Base-by-base conservation (phyloP, 2,797 vertebrate species). In the Mastacembelus armatus region DNA sequence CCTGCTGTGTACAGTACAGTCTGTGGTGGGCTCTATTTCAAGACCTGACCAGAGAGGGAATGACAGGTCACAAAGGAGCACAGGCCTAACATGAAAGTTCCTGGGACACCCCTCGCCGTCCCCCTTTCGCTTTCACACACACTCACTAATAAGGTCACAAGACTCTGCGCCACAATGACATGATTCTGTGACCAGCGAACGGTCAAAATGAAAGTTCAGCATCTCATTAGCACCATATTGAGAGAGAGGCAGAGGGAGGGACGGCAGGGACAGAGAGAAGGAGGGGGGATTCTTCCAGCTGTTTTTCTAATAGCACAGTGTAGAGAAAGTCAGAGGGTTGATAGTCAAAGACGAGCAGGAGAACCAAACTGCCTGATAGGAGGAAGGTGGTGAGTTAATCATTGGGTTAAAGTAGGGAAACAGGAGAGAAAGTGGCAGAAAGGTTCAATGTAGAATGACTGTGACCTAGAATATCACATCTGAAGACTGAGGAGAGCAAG, bases 141-240 rank as follows among this genome's bases (percentile, higher is more conserved):
- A 35, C 63, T 55, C 83, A 73, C 89, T 92, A 91, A 94, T 89
- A 81, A 79, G 79, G 73, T 90, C 85, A 82, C 88, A 88, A 89
- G 89, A 84, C 74, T 22, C 40, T 27, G 74, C 74, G 71, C 59
- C 75, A 77, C 85, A 26, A 55, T 86, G 81, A 70, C 88, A 91
- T 11, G 18, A 52, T 68, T 86, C 78, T 87, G 90, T 76, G 78
- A 92, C 68, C 68, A 62, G 69, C 59, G 4, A 49, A 61, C 8
- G 50, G 81, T 83, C 80, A 69, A 79, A 89, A 85, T 84, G 72
- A 87, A 82, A 80, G 65, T 83, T 72, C 67, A 29, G 80, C 77
- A 80, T 91, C 86, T 92, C 89, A 93, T 92, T 93, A 90, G 82
- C 89, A 91, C 91, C 83, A 85, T 86, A 89, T 85, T 81, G 92